Conservation (phyloP, 35 echinoderm and acorn worm genomes). For the Nesometra sesokonis region DNA sequence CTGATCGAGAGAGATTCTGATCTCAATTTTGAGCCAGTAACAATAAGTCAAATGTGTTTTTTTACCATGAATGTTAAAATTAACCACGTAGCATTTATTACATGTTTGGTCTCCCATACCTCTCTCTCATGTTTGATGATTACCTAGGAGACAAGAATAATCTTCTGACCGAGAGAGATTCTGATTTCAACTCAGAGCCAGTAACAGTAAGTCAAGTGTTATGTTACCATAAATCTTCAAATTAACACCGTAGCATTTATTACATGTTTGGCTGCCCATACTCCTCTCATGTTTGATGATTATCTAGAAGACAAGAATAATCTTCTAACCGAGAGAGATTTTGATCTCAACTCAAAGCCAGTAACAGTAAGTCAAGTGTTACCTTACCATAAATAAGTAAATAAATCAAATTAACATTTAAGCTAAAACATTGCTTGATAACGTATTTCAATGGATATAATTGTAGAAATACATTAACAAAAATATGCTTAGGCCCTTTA, state of each 20-base stretch:
- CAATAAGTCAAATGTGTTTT: constrained; percentile 23
- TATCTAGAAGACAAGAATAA: constrained; percentile 19
- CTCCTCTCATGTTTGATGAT: constrained; percentile 23
- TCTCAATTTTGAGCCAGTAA: constrained; percentile 49
- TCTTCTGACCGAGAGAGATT: constrained; percentile 42
- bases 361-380: constrained; percentile 35
- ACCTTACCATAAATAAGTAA: too few relatives aligned
- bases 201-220: constrained; percentile 35
- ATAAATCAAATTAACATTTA: too few relatives aligned
- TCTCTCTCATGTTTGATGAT: constrained; percentile 23
- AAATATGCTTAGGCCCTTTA: too few relatives aligned
- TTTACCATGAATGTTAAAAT: too few relatives aligned
- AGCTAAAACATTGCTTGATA: too few relatives aligned
- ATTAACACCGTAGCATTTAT: too few relatives aligned
- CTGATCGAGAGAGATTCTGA: constrained; percentile 56
- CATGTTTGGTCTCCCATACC: too few relatives aligned
- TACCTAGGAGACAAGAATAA: constrained; percentile 16
- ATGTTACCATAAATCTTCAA: too few relatives aligned
- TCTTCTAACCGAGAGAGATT: constrained; percentile 42
- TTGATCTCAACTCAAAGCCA: constrained; percentile 55
- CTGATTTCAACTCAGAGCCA: constrained; percentile 58
- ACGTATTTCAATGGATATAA: too few relatives aligned
- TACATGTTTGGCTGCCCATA: too few relatives aligned
- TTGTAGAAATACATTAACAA: too few relatives aligned
- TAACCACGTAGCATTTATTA: too few relatives aligned